These are phyloP conservation scores for Platerodrilus igneus DNA, from an alignment of 2,888 invertebrate species.

Conservation along the genomic window DNA sequence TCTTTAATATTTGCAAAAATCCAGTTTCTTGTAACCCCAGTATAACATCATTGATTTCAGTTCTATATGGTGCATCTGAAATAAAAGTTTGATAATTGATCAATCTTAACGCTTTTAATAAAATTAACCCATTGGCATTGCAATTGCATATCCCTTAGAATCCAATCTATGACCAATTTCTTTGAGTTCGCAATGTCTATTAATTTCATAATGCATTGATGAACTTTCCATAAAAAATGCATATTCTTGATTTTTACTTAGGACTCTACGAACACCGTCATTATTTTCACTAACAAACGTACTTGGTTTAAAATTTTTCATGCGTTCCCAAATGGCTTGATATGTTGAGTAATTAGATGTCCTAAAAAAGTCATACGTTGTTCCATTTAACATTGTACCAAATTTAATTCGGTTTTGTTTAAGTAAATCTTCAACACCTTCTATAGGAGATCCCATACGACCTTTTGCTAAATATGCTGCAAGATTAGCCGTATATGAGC, in stretches of 20 bases:
- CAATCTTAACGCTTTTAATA: not conserved
- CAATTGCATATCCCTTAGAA: slow-evolving; percentile 90
- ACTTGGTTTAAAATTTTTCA: slow-evolving; percentile 75
- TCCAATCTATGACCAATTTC: slow-evolving; percentile 79
- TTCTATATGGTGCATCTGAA: slow-evolving; percentile 70
- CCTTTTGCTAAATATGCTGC: slow-evolving; percentile 90
- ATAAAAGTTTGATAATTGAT: slow-evolving; percentile 21
- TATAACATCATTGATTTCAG: slow-evolving; percentile 82
- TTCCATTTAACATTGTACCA: slow-evolving; percentile 84
- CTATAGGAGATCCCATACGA: slow-evolving; percentile 82
- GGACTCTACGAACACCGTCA: slow-evolving; percentile 84
- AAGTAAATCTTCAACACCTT: slow-evolving; percentile 85
- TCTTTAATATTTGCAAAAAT: slow-evolving; percentile 72
- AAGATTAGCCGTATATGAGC: slow-evolving; percentile 91
- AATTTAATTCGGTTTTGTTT: slow-evolving; percentile 94
- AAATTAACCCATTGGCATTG: slow-evolving; percentile 76
- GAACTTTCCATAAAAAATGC: slow-evolving; percentile 97
- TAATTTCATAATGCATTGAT: slow-evolving; percentile 85
- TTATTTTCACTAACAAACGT: slow-evolving; percentile 79
- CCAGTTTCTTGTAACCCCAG: slow-evolving; percentile 87
- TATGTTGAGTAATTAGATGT: slow-evolving; percentile 32
- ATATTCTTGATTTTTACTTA: slow-evolving; percentile 72
- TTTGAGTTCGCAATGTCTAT: slow-evolving; percentile 77
- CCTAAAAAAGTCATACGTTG: slow-evolving; percentile 84
- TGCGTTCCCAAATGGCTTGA: slow-evolving; percentile 44